These are phyloP conservation scores for Emydura subglobosa DNA, from an alignment of 2,113 vertebrate genomes.

Conservation along the genomic window DNA sequence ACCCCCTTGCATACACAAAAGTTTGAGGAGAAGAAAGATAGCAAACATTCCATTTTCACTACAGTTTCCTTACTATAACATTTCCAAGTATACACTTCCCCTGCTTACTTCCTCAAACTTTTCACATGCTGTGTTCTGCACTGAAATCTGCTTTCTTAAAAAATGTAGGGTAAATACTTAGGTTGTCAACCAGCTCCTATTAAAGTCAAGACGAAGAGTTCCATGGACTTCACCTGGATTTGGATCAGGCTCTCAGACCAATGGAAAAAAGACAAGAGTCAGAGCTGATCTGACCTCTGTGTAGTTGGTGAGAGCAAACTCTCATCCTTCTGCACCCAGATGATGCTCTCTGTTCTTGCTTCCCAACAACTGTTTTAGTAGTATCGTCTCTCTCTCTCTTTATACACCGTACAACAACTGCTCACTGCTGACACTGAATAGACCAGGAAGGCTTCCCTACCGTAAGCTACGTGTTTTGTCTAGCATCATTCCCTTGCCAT, in stretches of 20 bases:
- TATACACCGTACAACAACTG: neutral
- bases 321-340: neutral
- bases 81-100: neutral
- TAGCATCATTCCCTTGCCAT: accelerated
- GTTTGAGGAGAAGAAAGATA: neutral
- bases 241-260: constrained; percentile 24
- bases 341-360: constrained; percentile 22
- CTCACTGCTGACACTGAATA: constrained; percentile 2
- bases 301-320: constrained; percentile 37
- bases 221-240: constrained; percentile 61
- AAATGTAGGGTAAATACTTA: constrained; percentile 1
- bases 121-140: neutral
- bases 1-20: neutral
- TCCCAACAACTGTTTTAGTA: constrained; percentile 57
- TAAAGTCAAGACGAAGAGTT: constrained; percentile 38
- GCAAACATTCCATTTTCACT: neutral
- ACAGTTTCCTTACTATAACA: neutral
- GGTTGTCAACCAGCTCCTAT: constrained; percentile 63
- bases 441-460: neutral
- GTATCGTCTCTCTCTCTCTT: neutral
- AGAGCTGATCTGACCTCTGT: constrained; percentile 36
- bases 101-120: neutral
- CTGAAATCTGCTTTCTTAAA: constrained; percentile 49
- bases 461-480: accelerated
- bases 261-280: constrained; percentile 46